Percentiles rank a stretch among this genome's conserved stretches.
Evolutionary conservation across 2,113 vertebrate genomes (phyloP).

Genomic region (Entelurus aequoreus): DNA sequence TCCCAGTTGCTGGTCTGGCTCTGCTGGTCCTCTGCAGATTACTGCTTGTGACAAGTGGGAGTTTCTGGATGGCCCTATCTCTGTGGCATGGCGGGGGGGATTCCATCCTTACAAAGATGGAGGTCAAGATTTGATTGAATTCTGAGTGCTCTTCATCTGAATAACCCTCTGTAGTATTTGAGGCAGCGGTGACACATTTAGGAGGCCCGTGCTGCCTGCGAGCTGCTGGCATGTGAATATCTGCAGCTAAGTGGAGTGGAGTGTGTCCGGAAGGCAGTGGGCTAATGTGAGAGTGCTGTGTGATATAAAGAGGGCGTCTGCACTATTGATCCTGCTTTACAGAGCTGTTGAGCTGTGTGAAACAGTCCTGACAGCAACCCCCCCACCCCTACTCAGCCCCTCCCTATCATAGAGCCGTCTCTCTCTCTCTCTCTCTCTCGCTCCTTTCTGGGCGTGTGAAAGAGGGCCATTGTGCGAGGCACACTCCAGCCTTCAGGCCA

Average conservation of each 20-base stretch:
- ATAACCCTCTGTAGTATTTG: constrained; percentile 29
- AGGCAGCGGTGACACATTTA: constrained; percentile 35
- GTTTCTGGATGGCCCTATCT: constrained; percentile 39
- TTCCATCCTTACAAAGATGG: constrained; percentile 47
- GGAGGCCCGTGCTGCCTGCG: constrained; percentile 17
- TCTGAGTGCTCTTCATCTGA: constrained; percentile 20
- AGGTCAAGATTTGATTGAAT: constrained; percentile 52
- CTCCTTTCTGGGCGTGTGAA: constrained; percentile 71
- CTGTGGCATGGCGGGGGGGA: constrained; percentile 32
- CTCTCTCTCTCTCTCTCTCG: constrained; percentile 41
- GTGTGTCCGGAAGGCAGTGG: constrained; percentile 54
- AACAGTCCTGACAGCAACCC: constrained; percentile 50
- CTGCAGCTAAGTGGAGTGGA: constrained; percentile 47
- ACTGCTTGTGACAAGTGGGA: constrained; percentile 36
- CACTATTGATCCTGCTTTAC: constrained; percentile 69
- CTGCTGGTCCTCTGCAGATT: constrained; percentile 27
- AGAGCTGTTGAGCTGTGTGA: constrained; percentile 62
- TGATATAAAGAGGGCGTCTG: constrained; percentile 38
- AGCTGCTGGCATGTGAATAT: constrained; percentile 36
- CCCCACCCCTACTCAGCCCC: constrained; percentile 46
- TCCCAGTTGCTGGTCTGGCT: constrained; percentile 46
- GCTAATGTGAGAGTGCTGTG: constrained; percentile 57
- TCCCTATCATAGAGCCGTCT: constrained; percentile 44
- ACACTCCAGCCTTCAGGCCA: constrained; percentile 80
- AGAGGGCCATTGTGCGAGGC: constrained; percentile 82